Evolutionary conservation across 2,797 vertebrate species (phyloP), one percentile per base, ranked within the genome.

Genomic region (Apogon hyalosoma): DNA sequence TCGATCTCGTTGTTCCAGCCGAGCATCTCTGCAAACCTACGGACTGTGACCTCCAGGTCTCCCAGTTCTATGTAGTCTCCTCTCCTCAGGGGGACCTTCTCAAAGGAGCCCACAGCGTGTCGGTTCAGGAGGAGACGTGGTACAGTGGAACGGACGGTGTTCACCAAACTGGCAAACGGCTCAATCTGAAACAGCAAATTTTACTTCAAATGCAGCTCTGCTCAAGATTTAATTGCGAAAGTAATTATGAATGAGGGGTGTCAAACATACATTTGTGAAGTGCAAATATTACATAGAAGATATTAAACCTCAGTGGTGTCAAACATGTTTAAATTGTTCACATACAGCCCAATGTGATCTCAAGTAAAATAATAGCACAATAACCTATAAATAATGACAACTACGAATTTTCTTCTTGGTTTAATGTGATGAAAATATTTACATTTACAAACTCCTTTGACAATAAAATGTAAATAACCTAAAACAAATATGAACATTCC

Each of bases 101-200:
- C 62, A 68, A 95, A 95, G 1, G 92, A 90, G 10, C 94, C 94
- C 11, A 95, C 94, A 0, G 91, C 82, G 1, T 92, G 69, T 2
- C 94, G 77, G 82, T 95, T 95, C 59, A 95, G 79, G 60, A 95
- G 93, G 42, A 95, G 90, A 16, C 94, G 93, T 0, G 90, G 93
- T 18, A 94, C 93, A 0, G 83, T 85, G 50, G 93, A 79, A 53
- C 90, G 91, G 62, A 95, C 92, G 0, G 93, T 94, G 56, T 95
- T 93, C 62, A 95, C 92, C 68, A 95, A 83, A 75, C 94, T 94
- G 69, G 93, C 93, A 24, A 94, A 95, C 0, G 94, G 94, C 71
- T 95, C 94, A 0, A 95, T 95, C 94, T 95, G 51, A 58, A 73
- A 76, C 18, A 38, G 15, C 4, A 4, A 5, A 11, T n/a, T 54